These are phyloP conservation scores for Dryadula phaetusa DNA, from an alignment of 2,888 invertebrate genomes.

Conservation along the genomic window DNA sequence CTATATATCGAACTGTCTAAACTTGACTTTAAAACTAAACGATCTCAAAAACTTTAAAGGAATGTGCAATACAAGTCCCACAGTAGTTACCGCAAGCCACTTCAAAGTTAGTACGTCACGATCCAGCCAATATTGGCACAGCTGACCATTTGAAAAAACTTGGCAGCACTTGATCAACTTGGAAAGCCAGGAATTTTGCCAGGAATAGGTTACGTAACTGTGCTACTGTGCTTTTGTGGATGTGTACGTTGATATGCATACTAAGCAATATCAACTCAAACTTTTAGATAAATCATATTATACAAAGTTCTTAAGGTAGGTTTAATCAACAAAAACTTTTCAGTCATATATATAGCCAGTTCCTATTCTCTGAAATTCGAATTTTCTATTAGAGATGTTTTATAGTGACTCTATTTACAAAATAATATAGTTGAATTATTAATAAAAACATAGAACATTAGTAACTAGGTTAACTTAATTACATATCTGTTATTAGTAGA, in stretches of 20 bases:
- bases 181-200: slow-evolving; percentile 40
- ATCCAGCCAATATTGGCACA: slow-evolving; percentile 38
- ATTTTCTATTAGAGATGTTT: too few relatives aligned
- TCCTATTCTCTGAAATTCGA: too few relatives aligned
- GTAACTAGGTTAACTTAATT: background rate
- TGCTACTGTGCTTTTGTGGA: slow-evolving; percentile 24
- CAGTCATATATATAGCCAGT: background rate
- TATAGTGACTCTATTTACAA: background rate
- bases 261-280: slow-evolving; percentile 14
- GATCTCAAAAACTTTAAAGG: slow-evolving; percentile 21
- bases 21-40: slow-evolving; percentile 12
- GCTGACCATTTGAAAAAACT: slow-evolving; percentile 44
- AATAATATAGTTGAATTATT: background rate
- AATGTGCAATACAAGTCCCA: slow-evolving; percentile 10
- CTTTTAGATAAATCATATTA: slow-evolving; percentile 5
- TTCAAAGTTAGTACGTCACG: slow-evolving; percentile 36
- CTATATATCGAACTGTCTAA: slow-evolving; percentile 15
- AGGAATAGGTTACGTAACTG: slow-evolving; percentile 39
- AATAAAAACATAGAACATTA: background rate
- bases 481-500: background rate
- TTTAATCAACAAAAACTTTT: background rate
- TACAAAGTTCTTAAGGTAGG: background rate
- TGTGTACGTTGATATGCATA: slow-evolving; percentile 24
- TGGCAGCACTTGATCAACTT: slow-evolving; percentile 41
- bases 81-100: slow-evolving; percentile 30